Conservation (phyloP, 2,888 invertebrate species). For the Habrosyne pyritoides region DNA sequence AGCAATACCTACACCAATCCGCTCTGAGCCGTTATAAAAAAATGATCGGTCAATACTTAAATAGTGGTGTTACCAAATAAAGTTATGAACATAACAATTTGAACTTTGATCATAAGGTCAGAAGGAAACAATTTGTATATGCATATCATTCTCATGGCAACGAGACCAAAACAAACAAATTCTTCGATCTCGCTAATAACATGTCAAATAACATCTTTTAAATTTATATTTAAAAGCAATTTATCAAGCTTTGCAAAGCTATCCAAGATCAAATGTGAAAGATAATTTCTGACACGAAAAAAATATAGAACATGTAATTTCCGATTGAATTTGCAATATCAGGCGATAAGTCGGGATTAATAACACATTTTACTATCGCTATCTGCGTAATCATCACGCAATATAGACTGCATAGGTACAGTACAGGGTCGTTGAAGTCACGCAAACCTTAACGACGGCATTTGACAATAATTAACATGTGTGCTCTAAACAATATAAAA, state of each 20-base stretch:
- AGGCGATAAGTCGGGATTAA: background rate
- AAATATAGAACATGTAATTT: background rate
- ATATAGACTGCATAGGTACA: slow-evolving; percentile 11
- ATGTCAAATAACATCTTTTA: background rate
- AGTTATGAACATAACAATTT: background rate
- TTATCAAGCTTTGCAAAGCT: background rate
- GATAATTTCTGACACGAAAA: background rate
- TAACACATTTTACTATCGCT: background rate
- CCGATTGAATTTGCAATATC: background rate
- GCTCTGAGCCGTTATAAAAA: background rate
- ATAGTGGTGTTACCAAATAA: background rate
- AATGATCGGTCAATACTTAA: background rate
- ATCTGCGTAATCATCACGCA: slow-evolving; percentile 3
- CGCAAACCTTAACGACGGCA: slow-evolving; percentile 24
- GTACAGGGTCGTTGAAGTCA: slow-evolving; percentile 33
- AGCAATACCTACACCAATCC: background rate
- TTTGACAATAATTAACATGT: slow-evolving; percentile 23
- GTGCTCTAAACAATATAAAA: slow-evolving; percentile 2
- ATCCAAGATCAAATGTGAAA: background rate
- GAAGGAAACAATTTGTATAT: background rate
- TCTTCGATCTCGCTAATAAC: background rate
- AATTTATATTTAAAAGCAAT: background rate
- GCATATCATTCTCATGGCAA: background rate
- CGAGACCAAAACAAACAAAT: background rate
- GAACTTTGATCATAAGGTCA: background rate